Evolutionary conservation across 2,113 vertebrate species (phyloP).

Genomic region (Chloropsis cyanopogon): DNA sequence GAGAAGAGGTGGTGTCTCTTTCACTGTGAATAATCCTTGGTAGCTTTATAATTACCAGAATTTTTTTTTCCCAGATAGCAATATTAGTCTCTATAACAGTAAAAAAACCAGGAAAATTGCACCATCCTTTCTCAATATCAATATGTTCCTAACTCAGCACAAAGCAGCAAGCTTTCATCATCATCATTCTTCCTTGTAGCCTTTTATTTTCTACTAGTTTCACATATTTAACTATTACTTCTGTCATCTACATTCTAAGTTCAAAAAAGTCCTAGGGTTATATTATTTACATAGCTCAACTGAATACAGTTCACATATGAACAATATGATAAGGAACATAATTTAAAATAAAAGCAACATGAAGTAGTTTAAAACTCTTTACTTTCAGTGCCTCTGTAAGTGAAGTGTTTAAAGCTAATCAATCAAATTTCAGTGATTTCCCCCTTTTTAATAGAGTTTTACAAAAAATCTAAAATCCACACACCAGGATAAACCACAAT

Average conservation of each 20-base stretch:
- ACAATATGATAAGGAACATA: neutral
- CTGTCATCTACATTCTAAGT: neutral
- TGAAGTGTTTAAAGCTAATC: neutral
- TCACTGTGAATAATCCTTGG: neutral
- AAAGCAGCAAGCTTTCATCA: neutral
- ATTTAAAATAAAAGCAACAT: neutral
- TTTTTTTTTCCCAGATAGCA: neutral
- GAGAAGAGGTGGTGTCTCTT: neutral
- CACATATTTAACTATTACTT: neutral
- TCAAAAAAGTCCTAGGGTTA: neutral
- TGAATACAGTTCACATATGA: neutral
- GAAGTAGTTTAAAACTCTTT: neutral
- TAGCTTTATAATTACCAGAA: neutral
- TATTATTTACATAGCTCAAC: neutral
- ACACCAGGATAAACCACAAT: neutral
- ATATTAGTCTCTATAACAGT: neutral
- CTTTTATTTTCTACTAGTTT: neutral
- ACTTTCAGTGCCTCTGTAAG: neutral
- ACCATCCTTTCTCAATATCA: neutral
- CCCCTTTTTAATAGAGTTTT: neutral
- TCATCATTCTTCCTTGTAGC: neutral
- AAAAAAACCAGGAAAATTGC: neutral
- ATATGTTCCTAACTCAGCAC: neutral
- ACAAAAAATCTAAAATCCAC: neutral
- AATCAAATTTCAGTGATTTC: neutral